Evolutionary conservation across 2,797 vertebrate species (phyloP).

Genomic region (Lepilemur septentrionalis): DNA sequence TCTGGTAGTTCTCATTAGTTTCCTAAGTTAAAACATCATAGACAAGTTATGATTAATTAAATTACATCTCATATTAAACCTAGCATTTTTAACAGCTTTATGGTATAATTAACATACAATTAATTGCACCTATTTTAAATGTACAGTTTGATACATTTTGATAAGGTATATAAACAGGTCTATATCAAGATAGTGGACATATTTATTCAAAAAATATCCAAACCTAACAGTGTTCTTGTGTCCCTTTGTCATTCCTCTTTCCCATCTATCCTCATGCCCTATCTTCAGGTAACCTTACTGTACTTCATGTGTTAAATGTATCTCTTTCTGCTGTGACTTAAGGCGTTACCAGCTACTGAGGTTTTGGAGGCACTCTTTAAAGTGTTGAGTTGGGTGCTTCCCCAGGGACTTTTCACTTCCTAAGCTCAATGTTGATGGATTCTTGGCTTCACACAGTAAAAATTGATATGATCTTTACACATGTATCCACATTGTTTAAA

Average conservation of each 20-base stretch:
- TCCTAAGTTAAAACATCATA: not conserved
- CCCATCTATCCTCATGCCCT: fast-evolving
- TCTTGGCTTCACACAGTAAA: not conserved
- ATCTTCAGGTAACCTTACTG: not conserved
- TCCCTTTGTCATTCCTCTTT: not conserved
- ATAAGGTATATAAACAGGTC: not conserved
- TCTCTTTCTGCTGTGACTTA: not conserved
- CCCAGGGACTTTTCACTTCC: not conserved
- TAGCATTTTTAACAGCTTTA: not conserved
- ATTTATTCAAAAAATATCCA: not conserved
- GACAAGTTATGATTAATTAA: not conserved
- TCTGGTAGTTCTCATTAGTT: not conserved
- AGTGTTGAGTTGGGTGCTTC: not conserved
- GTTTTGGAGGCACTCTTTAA: not conserved
- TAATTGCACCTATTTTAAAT: not conserved
- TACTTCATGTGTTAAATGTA: not conserved
- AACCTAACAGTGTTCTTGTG: not conserved
- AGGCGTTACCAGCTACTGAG: not conserved
- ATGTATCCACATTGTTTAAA: not conserved
- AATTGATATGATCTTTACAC: not conserved
- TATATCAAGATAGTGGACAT: not conserved
- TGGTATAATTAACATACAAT: not conserved
- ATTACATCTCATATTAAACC: not conserved
- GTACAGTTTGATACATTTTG: not conserved
- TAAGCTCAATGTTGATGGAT: not conserved